Conservation (phyloP, 2,797 vertebrate genomes). For the Heliangelus exortis region DNA sequence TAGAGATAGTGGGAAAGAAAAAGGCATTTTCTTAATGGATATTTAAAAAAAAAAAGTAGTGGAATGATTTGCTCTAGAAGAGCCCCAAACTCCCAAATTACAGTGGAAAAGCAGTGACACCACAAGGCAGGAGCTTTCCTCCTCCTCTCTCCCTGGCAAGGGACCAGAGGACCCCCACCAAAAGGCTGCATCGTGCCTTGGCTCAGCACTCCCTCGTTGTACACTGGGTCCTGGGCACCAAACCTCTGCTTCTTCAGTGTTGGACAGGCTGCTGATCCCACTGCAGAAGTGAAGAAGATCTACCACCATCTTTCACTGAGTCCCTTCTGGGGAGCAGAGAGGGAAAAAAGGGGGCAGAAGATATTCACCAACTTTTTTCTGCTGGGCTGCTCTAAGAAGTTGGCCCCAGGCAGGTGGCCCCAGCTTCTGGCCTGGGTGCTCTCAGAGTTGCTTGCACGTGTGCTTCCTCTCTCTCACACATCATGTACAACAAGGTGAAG, state of each 20-base stretch:
- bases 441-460: not conserved
- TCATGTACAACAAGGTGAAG: slow-evolving; percentile 6
- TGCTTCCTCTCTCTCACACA: not conserved
- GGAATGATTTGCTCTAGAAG: not conserved
- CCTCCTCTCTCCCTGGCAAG: not conserved
- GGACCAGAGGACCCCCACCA: not conserved
- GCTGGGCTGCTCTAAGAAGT: not conserved
- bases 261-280: not conserved
- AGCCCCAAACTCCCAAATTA: not conserved
- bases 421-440: not conserved
- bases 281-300: slow-evolving; percentile 7
- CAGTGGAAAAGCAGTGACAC: not conserved
- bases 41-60: not conserved
- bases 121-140: not conserved
- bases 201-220: not conserved
- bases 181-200: not conserved
- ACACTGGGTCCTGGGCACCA: fast-evolving
- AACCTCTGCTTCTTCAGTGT: not conserved
- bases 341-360: not conserved
- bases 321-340: not conserved
- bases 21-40: not conserved
- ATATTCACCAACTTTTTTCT: not conserved
- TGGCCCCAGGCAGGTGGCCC: not conserved
- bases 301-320: not conserved
- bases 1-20: not conserved